A percentile compares a stretch with the other conserved stretches of the same genome.
phyloP scores from a whole-genome alignment of 2,113 vertebrate genomes.

The Stegastes partitus region DNA sequence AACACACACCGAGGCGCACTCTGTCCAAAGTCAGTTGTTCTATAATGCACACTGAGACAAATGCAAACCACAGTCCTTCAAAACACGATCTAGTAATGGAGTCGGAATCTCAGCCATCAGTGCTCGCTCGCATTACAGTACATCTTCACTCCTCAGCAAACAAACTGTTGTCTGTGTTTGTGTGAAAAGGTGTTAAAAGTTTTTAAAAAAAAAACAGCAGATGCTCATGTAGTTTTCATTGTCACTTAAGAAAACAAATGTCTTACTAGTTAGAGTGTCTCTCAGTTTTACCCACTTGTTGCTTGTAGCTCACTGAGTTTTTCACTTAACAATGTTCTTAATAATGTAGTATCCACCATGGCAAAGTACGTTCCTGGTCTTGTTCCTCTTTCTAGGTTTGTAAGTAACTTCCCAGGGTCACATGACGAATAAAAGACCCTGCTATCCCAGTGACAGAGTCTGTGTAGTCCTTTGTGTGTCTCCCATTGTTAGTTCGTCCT shows the following conservation, averaged over 20 bases:
- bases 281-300: constrained; percentile 51
- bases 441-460: constrained; percentile 63
- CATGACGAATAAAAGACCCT: constrained; percentile 60
- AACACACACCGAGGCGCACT: constrained; percentile 26
- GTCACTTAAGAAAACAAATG: constrained; percentile 12
- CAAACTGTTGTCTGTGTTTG: constrained; percentile 14
- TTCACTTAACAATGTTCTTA: constrained; percentile 27
- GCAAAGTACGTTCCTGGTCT: constrained; percentile 32
- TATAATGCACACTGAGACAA: constrained; percentile 59
- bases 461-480: constrained; percentile 75
- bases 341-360: constrained; percentile 33
- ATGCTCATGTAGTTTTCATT: constrained; percentile 13
- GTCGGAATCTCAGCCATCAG: constrained; percentile 71
- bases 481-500: constrained; percentile 70
- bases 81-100: constrained; percentile 69
- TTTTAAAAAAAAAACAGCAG: background rate
- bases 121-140: constrained; percentile 60
- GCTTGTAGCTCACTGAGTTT: constrained; percentile 20
- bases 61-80: constrained; percentile 63
- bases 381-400: constrained; percentile 36
- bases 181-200: constrained; percentile 30
- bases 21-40: constrained; percentile 39
- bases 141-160: constrained; percentile 48
- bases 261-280: constrained; percentile 26
- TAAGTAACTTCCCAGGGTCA: constrained; percentile 60